Evolutionary conservation across 2,797 vertebrate species (phyloP).

Genomic region (Etheostoma perlongum): DNA sequence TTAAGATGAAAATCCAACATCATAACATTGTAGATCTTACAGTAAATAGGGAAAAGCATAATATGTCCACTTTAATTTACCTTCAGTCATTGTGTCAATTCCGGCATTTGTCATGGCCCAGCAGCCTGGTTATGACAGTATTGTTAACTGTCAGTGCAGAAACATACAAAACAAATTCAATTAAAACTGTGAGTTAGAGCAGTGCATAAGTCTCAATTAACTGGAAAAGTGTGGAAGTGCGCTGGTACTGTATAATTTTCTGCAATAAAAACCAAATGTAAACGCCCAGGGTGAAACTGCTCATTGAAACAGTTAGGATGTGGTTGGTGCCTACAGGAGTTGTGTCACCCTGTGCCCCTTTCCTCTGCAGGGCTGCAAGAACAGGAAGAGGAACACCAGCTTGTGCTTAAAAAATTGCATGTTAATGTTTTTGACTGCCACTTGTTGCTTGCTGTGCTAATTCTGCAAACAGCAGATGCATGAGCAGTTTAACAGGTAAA

Average conservation of each 20-base stretch:
- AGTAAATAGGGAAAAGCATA: too few species aligned
- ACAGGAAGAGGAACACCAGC: conserved; percentile 63
- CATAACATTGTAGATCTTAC: too few species aligned
- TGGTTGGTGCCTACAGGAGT: conserved; percentile 19
- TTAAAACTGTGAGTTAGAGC: not conserved
- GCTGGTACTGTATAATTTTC: not conserved
- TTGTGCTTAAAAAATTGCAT: conserved; percentile 41
- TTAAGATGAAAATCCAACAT: too few species aligned
- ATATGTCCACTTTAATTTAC: not conserved
- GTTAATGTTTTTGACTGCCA: not conserved
- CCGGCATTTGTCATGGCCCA: not conserved
- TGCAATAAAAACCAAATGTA: not conserved
- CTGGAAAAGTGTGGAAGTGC: not conserved
- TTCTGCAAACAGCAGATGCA: conserved; percentile 24
- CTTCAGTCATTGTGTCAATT: not conserved
- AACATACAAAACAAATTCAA: not conserved
- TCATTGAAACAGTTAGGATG: not conserved
- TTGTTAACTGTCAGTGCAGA: not conserved
- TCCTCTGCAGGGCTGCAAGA: conserved; percentile 39
- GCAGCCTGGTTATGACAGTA: not conserved
- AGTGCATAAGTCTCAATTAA: not conserved
- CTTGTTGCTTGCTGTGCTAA: not conserved
- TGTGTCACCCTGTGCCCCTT: conserved; percentile 18
- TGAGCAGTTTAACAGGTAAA: not conserved
- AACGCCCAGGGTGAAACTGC: not conserved